Evolutionary conservation across 2,888 invertebrate genomes (phyloP).

Genomic region (Balanococcus diminutus): DNA sequence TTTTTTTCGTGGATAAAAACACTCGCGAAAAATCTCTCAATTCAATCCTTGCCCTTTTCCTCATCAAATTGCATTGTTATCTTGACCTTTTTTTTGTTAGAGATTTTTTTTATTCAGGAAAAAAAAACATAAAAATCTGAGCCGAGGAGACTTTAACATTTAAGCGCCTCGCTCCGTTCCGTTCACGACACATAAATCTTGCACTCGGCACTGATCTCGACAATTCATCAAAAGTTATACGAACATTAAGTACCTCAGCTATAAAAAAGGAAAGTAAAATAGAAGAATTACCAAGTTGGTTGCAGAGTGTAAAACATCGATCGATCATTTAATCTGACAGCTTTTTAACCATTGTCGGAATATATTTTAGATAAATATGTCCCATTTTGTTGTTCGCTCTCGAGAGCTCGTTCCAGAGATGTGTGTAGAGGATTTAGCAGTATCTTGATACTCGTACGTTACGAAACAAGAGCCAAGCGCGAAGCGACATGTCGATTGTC

Average conservation of each 20-base stretch:
- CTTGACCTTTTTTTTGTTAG: no score
- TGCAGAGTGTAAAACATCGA: not conserved
- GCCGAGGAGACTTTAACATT: no score
- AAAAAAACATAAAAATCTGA: no score
- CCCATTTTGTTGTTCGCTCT: not conserved
- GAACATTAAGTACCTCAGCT: not conserved
- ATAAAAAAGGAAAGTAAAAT: not conserved
- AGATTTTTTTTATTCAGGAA: no score
- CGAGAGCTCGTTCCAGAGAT: not conserved
- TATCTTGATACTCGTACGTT: not conserved
- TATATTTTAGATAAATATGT: slow-evolving; percentile 23
- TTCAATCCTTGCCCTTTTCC: no score
- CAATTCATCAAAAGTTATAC: not conserved
- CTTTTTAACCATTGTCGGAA: slow-evolving; percentile 6
- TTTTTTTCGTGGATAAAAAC: no score
- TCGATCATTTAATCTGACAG: slow-evolving; percentile 23
- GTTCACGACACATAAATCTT: not conserved
- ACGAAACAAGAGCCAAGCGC: no score
- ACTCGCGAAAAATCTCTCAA: no score
- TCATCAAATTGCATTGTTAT: no score
- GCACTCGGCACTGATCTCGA: not conserved
- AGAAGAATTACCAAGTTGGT: not conserved
- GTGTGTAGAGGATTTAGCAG: not conserved
- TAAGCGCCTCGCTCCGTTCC: no score
- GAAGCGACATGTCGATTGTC: not conserved